Percentiles rank a stretch among this genome's conserved stretches.
Evolutionary conservation across 92 coral and sea anemone species (phyloP).

Genomic region (Epizoanthus ramosus): DNA sequence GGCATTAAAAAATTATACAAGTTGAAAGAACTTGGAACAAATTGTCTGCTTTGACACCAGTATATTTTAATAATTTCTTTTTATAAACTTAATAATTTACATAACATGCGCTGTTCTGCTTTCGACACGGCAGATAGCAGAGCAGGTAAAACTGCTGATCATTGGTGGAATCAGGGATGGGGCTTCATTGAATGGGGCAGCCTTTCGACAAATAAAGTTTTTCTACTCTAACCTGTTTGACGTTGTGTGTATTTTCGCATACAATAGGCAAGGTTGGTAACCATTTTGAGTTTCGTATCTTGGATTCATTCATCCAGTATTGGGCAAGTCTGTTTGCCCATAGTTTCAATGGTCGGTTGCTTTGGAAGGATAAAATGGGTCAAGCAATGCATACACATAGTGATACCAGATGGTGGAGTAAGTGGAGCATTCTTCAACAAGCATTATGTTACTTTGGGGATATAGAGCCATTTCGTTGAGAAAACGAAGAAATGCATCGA

Average conservation of each 20-base stretch:
- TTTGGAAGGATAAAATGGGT: slow-evolving; percentile 63
- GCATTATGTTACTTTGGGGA: slow-evolving; percentile 55
- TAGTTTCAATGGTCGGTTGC: slow-evolving; percentile 22
- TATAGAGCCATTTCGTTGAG: slow-evolving; percentile 51
- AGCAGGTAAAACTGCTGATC: too few relatives aligned
- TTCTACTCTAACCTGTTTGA: slow-evolving; percentile 56
- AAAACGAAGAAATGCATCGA: slow-evolving; percentile 60
- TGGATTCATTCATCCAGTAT: too few relatives aligned
- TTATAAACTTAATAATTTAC: too few relatives aligned
- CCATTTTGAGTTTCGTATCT: too few relatives aligned
- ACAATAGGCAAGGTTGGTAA: slow-evolving; percentile 41
- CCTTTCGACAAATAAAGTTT: slow-evolving; percentile 15
- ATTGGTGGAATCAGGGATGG: too few relatives aligned
- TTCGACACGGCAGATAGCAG: too few relatives aligned
- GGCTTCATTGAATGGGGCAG: slow-evolving; percentile 50
- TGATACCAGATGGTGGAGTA: slow-evolving; percentile 67
- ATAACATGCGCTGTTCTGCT: too few relatives aligned
- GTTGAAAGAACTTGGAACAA: too few relatives aligned
- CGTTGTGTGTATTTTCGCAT: slow-evolving; percentile 52
- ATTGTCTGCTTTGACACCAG: too few relatives aligned
- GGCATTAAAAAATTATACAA: too few relatives aligned
- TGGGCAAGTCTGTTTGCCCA: too few relatives aligned
- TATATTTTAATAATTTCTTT: too few relatives aligned
- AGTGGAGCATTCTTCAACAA: slow-evolving; percentile 61
- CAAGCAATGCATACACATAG: slow-evolving; percentile 58